Evolutionary conservation across 2,888 invertebrate genomes (phyloP).

Genomic region (Pristionchus entomophagus): DNA sequence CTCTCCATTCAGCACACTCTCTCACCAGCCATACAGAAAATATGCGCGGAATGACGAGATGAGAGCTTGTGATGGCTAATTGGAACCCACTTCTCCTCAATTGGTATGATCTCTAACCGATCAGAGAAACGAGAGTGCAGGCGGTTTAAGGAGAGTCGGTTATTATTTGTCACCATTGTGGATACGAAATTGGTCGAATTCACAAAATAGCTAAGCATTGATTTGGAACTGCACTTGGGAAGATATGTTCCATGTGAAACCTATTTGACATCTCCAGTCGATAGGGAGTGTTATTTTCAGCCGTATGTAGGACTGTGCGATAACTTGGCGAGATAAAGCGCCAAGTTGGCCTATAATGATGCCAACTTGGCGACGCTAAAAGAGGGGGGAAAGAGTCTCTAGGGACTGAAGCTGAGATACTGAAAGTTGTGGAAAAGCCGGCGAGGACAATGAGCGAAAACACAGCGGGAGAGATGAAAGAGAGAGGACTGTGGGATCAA

Average conservation of each 20-base stretch:
- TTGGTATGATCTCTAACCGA: not conserved
- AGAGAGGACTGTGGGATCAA: too few species aligned
- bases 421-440: constrained; percentile 4
- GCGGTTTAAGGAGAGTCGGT: not conserved
- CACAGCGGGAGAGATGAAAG: not conserved
- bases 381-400: not conserved
- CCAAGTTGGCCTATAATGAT: not conserved
- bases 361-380: constrained; percentile 2
- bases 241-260: not conserved
- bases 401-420: constrained; percentile 13
- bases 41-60: too few species aligned
- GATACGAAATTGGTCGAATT: too few species aligned
- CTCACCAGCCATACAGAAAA: not conserved
- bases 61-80: too few species aligned
- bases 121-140: not conserved
- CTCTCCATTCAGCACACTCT: not conserved
- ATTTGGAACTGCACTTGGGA: not conserved
- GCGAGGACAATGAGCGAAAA: not conserved
- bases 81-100: not conserved
- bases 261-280: not conserved
- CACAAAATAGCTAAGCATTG: not conserved
- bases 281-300: not conserved
- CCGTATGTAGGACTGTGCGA: not conserved
- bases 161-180: too few species aligned
- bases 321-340: not conserved